phyloP scores from a whole-genome alignment of 2,888 invertebrate genomes.

The Eulithis testata region DNA sequence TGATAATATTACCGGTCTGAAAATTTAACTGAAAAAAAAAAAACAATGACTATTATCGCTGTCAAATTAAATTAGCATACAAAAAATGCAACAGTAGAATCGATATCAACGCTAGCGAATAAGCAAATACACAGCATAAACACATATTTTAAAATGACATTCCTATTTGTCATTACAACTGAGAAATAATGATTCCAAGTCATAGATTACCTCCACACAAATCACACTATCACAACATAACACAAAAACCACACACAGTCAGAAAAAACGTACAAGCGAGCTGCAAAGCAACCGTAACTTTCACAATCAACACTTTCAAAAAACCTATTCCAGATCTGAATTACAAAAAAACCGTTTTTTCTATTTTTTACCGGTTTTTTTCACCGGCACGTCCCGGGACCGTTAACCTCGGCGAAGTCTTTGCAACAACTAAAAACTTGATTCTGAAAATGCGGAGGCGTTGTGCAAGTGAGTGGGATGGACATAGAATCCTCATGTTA shows the following conservation, averaged over 20 bases:
- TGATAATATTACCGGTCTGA: too few species aligned
- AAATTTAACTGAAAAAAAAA: too few species aligned
- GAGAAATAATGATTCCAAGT: conserved; percentile 3
- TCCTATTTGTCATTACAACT: too few species aligned
- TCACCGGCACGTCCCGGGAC: conserved; percentile 50
- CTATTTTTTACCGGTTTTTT: conserved; percentile 48
- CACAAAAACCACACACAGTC: conserved; percentile 44
- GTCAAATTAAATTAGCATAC: too few species aligned
- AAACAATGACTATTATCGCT: too few species aligned
- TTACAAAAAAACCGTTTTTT: conserved; percentile 44
- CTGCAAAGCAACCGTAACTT: conserved; percentile 41
- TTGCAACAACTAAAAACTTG: conserved; percentile 79
- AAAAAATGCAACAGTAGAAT: too few species aligned
- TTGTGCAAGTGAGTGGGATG: conserved; percentile 62
- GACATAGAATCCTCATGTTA: conserved; percentile 44
- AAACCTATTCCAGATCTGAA: conserved; percentile 35
- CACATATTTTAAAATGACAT: too few species aligned
- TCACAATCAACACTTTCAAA: conserved; percentile 32
- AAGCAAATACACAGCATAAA: too few species aligned
- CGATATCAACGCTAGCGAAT: too few species aligned
- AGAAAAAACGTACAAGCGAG: conserved; percentile 37
- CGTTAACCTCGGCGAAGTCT: conserved; percentile 71
- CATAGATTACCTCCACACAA: conserved; percentile 47
- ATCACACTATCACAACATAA: conserved; percentile 49
- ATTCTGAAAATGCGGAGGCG: conserved; percentile 76